These are phyloP conservation scores for Oceanodroma tethys DNA, from an alignment of 2,113 vertebrate genomes.

Conservation along the genomic window DNA sequence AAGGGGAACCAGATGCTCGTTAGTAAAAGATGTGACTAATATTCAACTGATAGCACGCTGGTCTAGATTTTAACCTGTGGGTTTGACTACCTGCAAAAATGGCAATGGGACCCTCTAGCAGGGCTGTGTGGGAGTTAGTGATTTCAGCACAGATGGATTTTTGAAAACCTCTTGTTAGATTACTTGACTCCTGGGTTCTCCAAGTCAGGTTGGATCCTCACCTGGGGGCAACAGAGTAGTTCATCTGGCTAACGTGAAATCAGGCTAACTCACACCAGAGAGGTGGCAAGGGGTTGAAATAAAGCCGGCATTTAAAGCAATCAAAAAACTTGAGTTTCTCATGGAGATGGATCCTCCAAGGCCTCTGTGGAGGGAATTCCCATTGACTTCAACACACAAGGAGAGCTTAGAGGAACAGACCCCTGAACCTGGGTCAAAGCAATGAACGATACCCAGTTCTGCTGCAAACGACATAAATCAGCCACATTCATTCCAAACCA, in stretches of 20 bases:
- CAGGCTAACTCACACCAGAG: not conserved
- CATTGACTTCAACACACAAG: slow-evolving; percentile 36
- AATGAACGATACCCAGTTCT: slow-evolving; percentile 50
- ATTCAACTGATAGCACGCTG: not conserved
- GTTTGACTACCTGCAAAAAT: not conserved
- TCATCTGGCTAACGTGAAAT: not conserved
- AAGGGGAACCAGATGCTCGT: slow-evolving; percentile 41
- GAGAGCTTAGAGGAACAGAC: slow-evolving; percentile 38
- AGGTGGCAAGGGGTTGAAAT: slow-evolving; percentile 29
- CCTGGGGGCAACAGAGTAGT: not conserved
- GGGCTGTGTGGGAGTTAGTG: not conserved
- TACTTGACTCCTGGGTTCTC: not conserved
- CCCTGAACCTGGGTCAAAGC: slow-evolving; percentile 47
- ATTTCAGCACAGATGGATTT: not conserved
- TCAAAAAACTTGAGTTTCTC: not conserved
- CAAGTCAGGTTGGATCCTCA: not conserved
- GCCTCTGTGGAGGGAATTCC: slow-evolving; percentile 24
- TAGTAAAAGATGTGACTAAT: not conserved
- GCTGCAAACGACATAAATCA: slow-evolving; percentile 48
- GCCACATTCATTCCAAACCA: slow-evolving; percentile 54
- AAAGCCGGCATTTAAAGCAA: not conserved
- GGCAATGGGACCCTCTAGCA: not conserved
- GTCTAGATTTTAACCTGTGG: not conserved
- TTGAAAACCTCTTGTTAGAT: not conserved
- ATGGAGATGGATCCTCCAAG: slow-evolving; percentile 6